Conservation (phyloP, 2,888 invertebrate genomes). For the Atethmia centrago region DNA sequence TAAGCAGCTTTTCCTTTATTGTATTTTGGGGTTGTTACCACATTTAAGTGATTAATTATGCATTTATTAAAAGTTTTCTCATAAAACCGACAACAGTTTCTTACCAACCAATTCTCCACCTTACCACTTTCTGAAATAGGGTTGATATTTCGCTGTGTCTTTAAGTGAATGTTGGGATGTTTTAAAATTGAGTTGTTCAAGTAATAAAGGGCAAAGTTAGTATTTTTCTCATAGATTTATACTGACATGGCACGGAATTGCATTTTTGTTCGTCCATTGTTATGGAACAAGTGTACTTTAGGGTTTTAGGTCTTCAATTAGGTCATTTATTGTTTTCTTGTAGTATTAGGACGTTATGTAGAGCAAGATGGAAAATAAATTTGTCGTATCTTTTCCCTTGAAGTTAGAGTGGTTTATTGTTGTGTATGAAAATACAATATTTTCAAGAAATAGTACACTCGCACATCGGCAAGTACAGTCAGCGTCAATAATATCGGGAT, state of each 20-base stretch:
- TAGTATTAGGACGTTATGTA: constrained; percentile 23
- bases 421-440: too few relatives aligned
- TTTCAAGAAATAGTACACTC: too few relatives aligned
- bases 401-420: too few relatives aligned
- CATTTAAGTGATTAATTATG: constrained; percentile 78
- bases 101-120: neutral
- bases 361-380: neutral
- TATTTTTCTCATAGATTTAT: constrained; percentile 85
- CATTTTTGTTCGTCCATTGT: constrained; percentile 82
- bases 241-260: constrained; percentile 85
- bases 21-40: constrained; percentile 66
- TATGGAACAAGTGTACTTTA: constrained; percentile 75
- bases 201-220: constrained; percentile 81
- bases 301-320: constrained; percentile 74
- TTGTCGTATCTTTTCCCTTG: too few relatives aligned
- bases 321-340: constrained; percentile 29
- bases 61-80: constrained; percentile 81
- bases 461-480: too few relatives aligned
- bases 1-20: constrained; percentile 51
- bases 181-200: constrained; percentile 21
- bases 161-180: constrained; percentile 26
- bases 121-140: neutral
- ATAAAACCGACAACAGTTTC: constrained; percentile 48
- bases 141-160: constrained; percentile 12
- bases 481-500: too few relatives aligned